Evolutionary conservation across 2,113 vertebrate genomes (phyloP), one percentile per base, ranked within the genome.

Genomic region (Thunnus thynnus): DNA sequence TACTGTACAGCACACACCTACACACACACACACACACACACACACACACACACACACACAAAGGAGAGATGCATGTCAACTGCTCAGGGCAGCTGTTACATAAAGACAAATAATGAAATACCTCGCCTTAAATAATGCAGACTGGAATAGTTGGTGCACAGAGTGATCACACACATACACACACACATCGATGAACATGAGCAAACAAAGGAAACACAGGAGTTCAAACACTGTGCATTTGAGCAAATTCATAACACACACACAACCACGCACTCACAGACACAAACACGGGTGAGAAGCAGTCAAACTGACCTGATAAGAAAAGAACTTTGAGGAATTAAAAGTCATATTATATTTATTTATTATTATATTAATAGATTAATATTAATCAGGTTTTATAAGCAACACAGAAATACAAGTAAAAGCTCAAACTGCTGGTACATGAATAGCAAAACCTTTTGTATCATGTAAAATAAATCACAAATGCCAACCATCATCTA

Each of bases 91-190:
- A 87, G 61, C 69, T 56, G 80, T 91, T 91, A 84, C 78, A 86
- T 88, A 90, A 92, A 85, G 65, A 65, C 79, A 80, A 88, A 82
- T 88, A 87, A 89, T 56, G 22, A 57, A 63, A 79, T 64, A 50
- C 47, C 10, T 41, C 20, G 13, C 58, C 44, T 80, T 89, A 76
- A 89, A 89, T 80, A 80, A 87, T 82, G 60, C 71, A 82, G 65
- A 73, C 50, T 12, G 14, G n/a, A 76, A 56, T 71, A 71, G 30
- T 71, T 48, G n/a, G n/a, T 81, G 22, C n/a, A 44, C 55, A 67
- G 44, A 69, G 60, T 47, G 32, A 65, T 71, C 3, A 9, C 52
- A 50, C 54, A 71, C 51, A 61, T 18, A 61, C 13, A 57, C 36
- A 57, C 36, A 46, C 5, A 80, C 14, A 30, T 56, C 17, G 0